These are phyloP conservation scores for Hirtodrosophila confusa DNA, from an alignment of 2,888 invertebrate species.

Conservation along the genomic window DNA sequence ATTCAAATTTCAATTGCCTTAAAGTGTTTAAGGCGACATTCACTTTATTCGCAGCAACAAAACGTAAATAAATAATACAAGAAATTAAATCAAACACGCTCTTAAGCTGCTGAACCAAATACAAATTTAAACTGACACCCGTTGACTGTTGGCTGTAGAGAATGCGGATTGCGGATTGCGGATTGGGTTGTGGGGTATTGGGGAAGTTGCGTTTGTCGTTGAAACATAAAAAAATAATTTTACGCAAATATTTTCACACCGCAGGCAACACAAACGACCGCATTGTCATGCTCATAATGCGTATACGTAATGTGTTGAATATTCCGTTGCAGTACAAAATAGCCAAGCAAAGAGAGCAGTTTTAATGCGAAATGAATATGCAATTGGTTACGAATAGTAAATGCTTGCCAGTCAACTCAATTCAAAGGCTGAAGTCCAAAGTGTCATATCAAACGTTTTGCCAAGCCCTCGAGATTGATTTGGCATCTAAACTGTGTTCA, in stretches of 20 bases:
- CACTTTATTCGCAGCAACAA: constrained; percentile 49
- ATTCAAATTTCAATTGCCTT: constrained; percentile 46
- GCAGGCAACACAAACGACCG: constrained; percentile 18
- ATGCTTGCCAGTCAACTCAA: too few species aligned
- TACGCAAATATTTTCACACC: constrained; percentile 57
- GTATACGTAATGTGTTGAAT: constrained; percentile 45
- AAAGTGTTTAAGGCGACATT: constrained; percentile 17
- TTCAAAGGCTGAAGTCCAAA: not conserved
- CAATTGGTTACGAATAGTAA: too few species aligned
- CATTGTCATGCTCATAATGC: constrained; percentile 26
- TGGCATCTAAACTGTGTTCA: too few species aligned
- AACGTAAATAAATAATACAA: constrained; percentile 56
- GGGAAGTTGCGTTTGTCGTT: constrained; percentile 33
- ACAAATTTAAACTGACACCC: constrained; percentile 47
- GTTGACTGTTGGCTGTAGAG: constrained; percentile 15
- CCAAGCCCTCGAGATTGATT: too few species aligned
- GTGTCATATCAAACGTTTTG: not conserved
- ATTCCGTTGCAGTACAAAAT: constrained; percentile 3
- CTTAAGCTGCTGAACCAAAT: constrained; percentile 53
- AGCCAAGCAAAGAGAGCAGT: not conserved
- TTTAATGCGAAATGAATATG: too few species aligned
- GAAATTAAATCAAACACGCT: constrained; percentile 66
- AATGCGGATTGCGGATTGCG: not conserved
- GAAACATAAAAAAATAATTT: constrained; percentile 54
- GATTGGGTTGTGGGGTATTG: not conserved